A percentile compares a stretch with the other conserved stretches of the same genome.
Conservation (phyloP, 2,888 invertebrate species). For the Tenthredo mesomela region DNA sequence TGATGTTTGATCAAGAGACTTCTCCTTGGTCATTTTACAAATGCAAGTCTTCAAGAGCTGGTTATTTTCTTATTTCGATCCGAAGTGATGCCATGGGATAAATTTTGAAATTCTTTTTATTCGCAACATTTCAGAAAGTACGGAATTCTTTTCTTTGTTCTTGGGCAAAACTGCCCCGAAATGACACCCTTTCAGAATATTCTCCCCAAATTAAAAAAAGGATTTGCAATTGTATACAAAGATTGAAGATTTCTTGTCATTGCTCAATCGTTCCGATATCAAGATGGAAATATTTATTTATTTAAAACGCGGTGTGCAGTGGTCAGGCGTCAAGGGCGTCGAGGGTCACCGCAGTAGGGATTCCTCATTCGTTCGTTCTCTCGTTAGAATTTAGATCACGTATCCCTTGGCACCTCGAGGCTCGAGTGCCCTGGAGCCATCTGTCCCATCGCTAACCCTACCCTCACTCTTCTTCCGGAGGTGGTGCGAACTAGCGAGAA, state of each 20-base stretch:
- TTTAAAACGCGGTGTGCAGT: neutral
- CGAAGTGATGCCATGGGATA: too few species aligned
- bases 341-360: neutral
- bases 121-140: too few species aligned
- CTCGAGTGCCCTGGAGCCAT: constrained; percentile 36
- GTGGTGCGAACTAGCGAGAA: constrained; percentile 10
- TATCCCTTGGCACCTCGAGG: constrained; percentile 44
- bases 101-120: too few species aligned
- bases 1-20: too few species aligned
- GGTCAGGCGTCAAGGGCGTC: constrained; percentile 13
- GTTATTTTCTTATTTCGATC: too few species aligned
- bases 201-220: too few species aligned
- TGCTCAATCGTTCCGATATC: neutral
- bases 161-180: too few species aligned
- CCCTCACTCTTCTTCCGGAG: neutral
- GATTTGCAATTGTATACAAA: too few species aligned
- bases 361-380: neutral
- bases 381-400: constrained; percentile 49
- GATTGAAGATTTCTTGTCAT: neutral
- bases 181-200: too few species aligned
- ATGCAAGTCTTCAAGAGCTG: too few species aligned
- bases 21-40: too few species aligned
- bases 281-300: neutral
- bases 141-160: too few species aligned
- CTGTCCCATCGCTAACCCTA: constrained; percentile 7